Evolutionary conservation across 92 coral and sea anemone genomes (phyloP), one percentile per base, ranked within the genome.

Genomic region (Bergia puertoricense): DNA sequence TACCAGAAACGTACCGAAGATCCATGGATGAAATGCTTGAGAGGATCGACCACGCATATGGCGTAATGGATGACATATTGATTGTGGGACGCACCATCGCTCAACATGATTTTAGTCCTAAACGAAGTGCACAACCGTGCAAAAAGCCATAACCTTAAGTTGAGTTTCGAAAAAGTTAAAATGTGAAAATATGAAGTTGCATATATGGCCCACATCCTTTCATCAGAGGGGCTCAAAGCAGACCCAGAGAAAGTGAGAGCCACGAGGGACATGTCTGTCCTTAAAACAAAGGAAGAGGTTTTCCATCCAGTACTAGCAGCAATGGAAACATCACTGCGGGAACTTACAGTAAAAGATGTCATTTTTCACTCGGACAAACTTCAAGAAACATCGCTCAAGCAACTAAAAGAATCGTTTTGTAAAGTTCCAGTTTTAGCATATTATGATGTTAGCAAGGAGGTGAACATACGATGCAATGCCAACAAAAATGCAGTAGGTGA

Each of bases 191-290:
- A 30, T 30, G 30, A 30, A 30, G 30, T 30, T 30, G 30, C 30
- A 30, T 30, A 30, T 30, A 30, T 30, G 81, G 56, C 91, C 48
- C 92, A 91, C 86, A 82, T 86, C n/a, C 51, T 93, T 41, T 85
- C 91, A 74, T 85, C 90, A 36, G 91, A 89, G 14, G 92, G 92
- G 76, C 82, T 90, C 59, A 85, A 89, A 89, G 85, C 90, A 68
- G 93, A 93, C 56, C 89, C 93, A 41, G 90, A 91, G 73, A 93
- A 88, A 54, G 95, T 92, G 9, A 82, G 81, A 78, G 93, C 91
- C 15, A 91, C 88, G 91, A 72, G 68, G 30, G 82, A 83, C 65
- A 89, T 92, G 92, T 86, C 90, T 90, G 16, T 74, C 68, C 66
- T 66, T 30, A 30, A 30, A 30, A 30, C 89, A 0, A 91, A 88